phyloP scores from a whole-genome alignment of 2,113 vertebrate species.

The Carassius carassius region DNA sequence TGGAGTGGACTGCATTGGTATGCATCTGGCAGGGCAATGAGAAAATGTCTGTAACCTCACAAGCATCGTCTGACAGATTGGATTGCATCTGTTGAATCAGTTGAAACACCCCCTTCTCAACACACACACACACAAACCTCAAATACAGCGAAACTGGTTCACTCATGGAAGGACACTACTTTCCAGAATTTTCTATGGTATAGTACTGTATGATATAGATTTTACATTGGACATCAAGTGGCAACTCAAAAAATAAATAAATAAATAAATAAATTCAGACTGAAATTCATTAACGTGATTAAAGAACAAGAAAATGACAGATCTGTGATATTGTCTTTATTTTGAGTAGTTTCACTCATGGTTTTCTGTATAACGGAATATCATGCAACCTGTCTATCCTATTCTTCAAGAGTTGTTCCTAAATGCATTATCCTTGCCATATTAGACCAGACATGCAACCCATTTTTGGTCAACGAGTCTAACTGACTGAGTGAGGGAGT shows the following conservation, averaged over 20 bases:
- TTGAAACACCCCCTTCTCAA: constrained; percentile 54
- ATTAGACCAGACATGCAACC: neutral
- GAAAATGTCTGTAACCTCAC: constrained; percentile 77
- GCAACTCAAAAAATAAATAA: neutral
- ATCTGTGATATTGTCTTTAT: neutral
- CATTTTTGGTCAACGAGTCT: neutral
- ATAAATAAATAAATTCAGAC: neutral
- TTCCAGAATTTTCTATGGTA: constrained; percentile 9
- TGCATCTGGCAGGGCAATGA: constrained; percentile 76
- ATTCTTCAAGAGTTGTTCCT: neutral
- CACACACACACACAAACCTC: constrained; percentile 51
- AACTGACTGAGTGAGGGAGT: neutral
- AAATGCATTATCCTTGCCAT: neutral
- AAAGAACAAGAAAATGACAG: neutral
- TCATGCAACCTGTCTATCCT: neutral
- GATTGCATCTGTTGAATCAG: constrained; percentile 78
- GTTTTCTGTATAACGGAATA: neutral
- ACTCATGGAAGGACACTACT: constrained; percentile 2
- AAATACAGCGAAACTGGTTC: constrained; percentile 46
- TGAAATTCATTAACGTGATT: neutral
- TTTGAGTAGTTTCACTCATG: neutral
- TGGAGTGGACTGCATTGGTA: constrained; percentile 71
- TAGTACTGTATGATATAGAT: neutral
- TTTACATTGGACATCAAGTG: neutral
- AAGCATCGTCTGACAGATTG: constrained; percentile 77